phyloP scores from a whole-genome alignment of 2,888 invertebrate species.

The Petrolisthes manimaculis region DNA sequence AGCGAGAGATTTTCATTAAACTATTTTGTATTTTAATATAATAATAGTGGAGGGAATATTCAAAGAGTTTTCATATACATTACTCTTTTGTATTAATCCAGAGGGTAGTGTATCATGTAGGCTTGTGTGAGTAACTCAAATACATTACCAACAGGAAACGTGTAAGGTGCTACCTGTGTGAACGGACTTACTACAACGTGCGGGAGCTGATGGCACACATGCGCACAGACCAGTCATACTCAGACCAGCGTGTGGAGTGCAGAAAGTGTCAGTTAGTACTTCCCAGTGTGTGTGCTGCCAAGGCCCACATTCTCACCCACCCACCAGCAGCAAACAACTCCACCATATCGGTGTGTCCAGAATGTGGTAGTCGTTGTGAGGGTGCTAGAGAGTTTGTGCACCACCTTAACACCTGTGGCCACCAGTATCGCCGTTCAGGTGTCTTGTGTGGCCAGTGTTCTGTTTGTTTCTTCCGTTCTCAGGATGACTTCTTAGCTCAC shows the following conservation, averaged over 20 bases:
- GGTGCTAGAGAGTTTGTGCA: constrained; percentile 63
- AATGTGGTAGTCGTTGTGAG: constrained; percentile 63
- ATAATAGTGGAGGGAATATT: no score
- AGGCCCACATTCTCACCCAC: constrained; percentile 65
- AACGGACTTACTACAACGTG: constrained; percentile 60
- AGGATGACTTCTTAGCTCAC: constrained; percentile 63
- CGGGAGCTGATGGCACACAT: constrained; percentile 65
- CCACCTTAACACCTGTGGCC: constrained; percentile 65
- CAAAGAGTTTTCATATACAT: no score
- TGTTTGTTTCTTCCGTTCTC: constrained; percentile 61
- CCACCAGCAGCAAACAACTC: constrained; percentile 63
- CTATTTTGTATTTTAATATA: no score
- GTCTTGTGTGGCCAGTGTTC: constrained; percentile 59
- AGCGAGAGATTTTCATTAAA: no score
- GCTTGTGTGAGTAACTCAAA: no score
- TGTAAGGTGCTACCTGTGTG: constrained; percentile 63
- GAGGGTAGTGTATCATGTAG: no score
- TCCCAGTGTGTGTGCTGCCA: constrained; percentile 65
- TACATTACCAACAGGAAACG: constrained; percentile 19
- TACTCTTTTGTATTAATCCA: no score
- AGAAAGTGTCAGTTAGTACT: constrained; percentile 62
- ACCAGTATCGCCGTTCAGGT: constrained; percentile 63
- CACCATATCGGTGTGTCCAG: constrained; percentile 64
- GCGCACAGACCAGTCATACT: constrained; percentile 61
- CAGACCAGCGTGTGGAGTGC: constrained; percentile 64